Evolutionary conservation across 2,113 vertebrate genomes (phyloP).

Genomic region (Condylura cristata): DNA sequence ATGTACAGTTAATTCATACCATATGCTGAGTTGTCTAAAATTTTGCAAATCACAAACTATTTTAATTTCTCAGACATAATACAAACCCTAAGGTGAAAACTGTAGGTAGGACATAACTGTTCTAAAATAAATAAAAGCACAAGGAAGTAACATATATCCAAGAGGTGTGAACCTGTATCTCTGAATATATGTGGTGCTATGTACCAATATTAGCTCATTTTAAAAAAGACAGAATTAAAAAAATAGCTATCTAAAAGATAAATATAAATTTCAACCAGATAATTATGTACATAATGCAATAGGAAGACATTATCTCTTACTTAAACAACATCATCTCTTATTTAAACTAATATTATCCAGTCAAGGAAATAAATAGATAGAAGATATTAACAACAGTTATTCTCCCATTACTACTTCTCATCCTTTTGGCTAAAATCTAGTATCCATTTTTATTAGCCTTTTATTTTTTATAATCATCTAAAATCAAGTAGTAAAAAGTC

Average conservation of each 20-base stretch:
- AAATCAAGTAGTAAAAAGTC: background rate
- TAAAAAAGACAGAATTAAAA: background rate
- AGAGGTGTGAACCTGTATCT: too few relatives aligned
- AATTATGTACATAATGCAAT: background rate
- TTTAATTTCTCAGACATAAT: background rate
- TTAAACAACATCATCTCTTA: background rate
- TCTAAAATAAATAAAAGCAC: background rate
- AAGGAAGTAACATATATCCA: background rate
- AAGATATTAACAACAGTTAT: background rate
- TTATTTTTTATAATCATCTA: background rate
- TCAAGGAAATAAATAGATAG: background rate
- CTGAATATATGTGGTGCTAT: too few relatives aligned
- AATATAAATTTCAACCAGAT: background rate
- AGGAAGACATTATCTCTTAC: background rate
- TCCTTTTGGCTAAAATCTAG: background rate
- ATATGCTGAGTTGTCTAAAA: background rate
- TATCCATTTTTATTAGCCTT: background rate
- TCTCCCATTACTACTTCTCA: background rate
- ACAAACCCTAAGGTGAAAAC: background rate
- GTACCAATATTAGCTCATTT: too few relatives aligned
- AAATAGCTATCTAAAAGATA: too few relatives aligned
- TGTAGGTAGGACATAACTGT: background rate
- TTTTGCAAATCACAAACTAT: background rate
- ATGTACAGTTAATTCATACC: background rate
- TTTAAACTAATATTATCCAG: background rate